These are phyloP conservation scores for Hypomecis punctinalis DNA, from an alignment of 2,888 invertebrate genomes.

Conservation along the genomic window DNA sequence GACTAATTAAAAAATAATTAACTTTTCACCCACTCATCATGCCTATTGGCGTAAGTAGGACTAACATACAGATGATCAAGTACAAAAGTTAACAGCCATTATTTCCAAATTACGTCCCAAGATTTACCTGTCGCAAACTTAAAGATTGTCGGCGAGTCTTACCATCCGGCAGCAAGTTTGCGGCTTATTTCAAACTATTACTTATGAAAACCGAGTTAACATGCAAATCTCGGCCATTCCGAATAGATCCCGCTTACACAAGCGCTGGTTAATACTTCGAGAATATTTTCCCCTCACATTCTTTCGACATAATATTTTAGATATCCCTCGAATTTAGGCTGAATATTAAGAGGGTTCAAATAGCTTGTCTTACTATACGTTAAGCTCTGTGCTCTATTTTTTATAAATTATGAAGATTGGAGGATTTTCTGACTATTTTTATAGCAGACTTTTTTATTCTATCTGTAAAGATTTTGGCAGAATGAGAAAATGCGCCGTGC, in stretches of 20 bases:
- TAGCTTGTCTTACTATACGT: constrained; percentile 25
- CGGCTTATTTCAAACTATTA: constrained; percentile 74
- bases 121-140: constrained; percentile 55
- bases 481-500: not conserved
- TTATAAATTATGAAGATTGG: constrained; percentile 41
- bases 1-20: too few relatives aligned
- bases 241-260: constrained; percentile 60
- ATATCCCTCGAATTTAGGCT: constrained; percentile 51
- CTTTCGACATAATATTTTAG: constrained; percentile 50
- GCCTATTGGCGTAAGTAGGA: too few relatives aligned
- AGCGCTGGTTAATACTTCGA: constrained; percentile 62
- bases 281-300: constrained; percentile 52
- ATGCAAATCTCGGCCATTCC: constrained; percentile 78
- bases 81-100: not conserved
- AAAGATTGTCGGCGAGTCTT: constrained; percentile 60
- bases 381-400: constrained; percentile 16
- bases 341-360: constrained; percentile 44
- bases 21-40: too few relatives aligned
- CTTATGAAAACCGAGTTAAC: constrained; percentile 78
- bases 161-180: constrained; percentile 62
- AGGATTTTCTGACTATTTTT: constrained; percentile 25
- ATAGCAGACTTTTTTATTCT: not conserved
- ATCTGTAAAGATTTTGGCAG: not conserved
- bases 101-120: constrained; percentile 37
- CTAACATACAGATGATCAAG: too few relatives aligned